Evolutionary conservation across 1,140 invertebrate species (phyloP), one percentile per base, ranked within the genome.

Genomic region (Aricia agestis): DNA sequence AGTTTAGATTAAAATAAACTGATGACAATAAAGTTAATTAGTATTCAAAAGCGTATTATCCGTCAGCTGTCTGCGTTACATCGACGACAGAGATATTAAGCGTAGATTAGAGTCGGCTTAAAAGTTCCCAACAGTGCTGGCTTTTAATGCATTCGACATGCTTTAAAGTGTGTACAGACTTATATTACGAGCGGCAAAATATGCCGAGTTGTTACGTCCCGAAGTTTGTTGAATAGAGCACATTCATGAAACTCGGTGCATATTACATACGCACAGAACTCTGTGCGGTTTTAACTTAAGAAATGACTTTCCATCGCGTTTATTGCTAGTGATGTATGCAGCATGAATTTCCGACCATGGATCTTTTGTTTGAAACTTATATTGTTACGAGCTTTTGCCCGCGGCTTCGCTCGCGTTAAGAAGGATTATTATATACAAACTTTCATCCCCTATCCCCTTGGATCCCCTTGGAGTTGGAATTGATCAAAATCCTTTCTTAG

Each of bases 191-290:
- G 31, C 59, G 61, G 25, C 19, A 32, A 68, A 31, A 68, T 68
- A 57, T 70, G 63, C 19, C 74, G 70, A 66, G 71, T 63, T 73
- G 69, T 73, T 69, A 71, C 67, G 70, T 70, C 71, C 65, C 70
- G 63, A 76, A 72, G 72, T 76, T 76, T 73, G 72, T 70, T 74
- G 67, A 70, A 76, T 74, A 72, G 70, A 71, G 70, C 69, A 74
- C 59, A 72, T 71, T 71, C 70, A 72, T 72, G 73, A 72, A 74
- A 74, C 73, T 52, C 18, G 17, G 59, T 18, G 18, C 59, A 63
- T 63, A 25, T 63, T 63, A 63, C 59, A 63, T 18, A 63, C 59
- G 59, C 59, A 63, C 59, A 63, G 59, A 63, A 63, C 59, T 31
- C 18, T 63, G 59, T 63, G 59, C 25, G 59, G 59, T 63, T 63